Percentiles rank a stretch among this genome's conserved stretches.
These are phyloP conservation scores for Cheilosia soror DNA, from an alignment of 2,888 invertebrate species.

Conservation along the genomic window DNA sequence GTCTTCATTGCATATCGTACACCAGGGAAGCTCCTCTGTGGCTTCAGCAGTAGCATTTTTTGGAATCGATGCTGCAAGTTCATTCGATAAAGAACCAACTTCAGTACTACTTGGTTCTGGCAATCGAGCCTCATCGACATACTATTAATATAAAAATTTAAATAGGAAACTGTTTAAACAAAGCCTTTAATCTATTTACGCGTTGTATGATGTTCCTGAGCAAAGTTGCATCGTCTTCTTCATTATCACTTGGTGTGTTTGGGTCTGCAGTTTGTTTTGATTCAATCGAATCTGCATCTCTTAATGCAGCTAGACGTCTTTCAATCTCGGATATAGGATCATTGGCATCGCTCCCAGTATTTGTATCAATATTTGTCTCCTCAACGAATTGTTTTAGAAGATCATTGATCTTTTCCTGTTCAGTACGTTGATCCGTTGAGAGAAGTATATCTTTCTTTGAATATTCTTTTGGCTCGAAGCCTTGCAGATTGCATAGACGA, in stretches of 20 bases:
- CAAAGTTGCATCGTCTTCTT: slow-evolving; percentile 83
- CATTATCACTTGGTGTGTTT: slow-evolving; percentile 81
- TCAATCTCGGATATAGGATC: slow-evolving; percentile 85
- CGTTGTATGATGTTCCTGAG: slow-evolving; percentile 81
- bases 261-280: slow-evolving; percentile 62
- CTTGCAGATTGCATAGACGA: slow-evolving; percentile 88
- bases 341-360: slow-evolving; percentile 83
- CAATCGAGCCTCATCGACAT: slow-evolving; percentile 85
- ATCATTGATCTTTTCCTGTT: slow-evolving; percentile 89
- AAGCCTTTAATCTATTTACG: slow-evolving; percentile 72
- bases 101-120: slow-evolving; percentile 84
- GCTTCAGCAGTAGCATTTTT: slow-evolving; percentile 62
- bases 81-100: slow-evolving; percentile 80
- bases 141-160: slow-evolving; percentile 80
- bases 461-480: slow-evolving; percentile 83
- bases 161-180: slow-evolving; percentile 3
- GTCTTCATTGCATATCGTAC: slow-evolving; percentile 93
- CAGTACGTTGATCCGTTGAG: slow-evolving; percentile 86
- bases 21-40: slow-evolving; percentile 89
- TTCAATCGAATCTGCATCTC: slow-evolving; percentile 81
- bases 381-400: slow-evolving; percentile 86
- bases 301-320: slow-evolving; percentile 84
- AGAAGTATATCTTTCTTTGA: slow-evolving; percentile 82
- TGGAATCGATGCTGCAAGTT: slow-evolving; percentile 78
- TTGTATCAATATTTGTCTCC: slow-evolving; percentile 85